These are phyloP conservation scores for Sebastes wilsoni DNA, from an alignment of 2,797 vertebrate genomes.

Conservation along the genomic window DNA sequence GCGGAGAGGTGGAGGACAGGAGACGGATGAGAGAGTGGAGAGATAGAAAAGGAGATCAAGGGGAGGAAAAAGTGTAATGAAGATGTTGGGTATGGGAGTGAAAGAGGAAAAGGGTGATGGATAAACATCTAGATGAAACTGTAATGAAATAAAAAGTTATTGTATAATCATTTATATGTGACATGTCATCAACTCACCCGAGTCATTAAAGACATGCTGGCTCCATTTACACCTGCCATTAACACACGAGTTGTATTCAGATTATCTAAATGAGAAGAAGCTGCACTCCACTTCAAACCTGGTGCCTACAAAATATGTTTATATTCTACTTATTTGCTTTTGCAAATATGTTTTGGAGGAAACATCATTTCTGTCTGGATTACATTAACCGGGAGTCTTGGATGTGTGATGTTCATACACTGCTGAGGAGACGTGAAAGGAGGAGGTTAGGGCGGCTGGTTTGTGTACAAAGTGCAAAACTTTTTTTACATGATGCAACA, in stretches of 20 bases:
- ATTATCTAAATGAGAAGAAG: conserved; percentile 5
- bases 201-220: conserved; percentile 19
- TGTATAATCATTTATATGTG: conserved; percentile 56
- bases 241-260: not conserved
- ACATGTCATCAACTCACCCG: conserved; percentile 29
- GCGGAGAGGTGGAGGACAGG: not conserved
- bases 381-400: not conserved
- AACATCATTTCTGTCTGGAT: not conserved
- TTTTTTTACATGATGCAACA: not conserved
- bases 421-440: not conserved
- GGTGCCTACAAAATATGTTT: not conserved
- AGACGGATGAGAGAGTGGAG: conserved; percentile 23
- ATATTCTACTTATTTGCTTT: not conserved
- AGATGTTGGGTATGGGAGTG: conserved; percentile 32
- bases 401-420: not conserved
- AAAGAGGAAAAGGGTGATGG: conserved; percentile 34
- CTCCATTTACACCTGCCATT: not conserved
- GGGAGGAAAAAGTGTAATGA: conserved; percentile 47
- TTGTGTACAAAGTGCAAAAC: not conserved
- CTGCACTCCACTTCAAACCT: not conserved
- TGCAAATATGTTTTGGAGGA: not conserved
- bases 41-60: not conserved
- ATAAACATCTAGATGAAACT: conserved; percentile 43
- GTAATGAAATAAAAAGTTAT: conserved; percentile 70
- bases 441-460: not conserved